phyloP scores from a whole-genome alignment of 2,113 vertebrate genomes.

The Colinus virginianus region DNA sequence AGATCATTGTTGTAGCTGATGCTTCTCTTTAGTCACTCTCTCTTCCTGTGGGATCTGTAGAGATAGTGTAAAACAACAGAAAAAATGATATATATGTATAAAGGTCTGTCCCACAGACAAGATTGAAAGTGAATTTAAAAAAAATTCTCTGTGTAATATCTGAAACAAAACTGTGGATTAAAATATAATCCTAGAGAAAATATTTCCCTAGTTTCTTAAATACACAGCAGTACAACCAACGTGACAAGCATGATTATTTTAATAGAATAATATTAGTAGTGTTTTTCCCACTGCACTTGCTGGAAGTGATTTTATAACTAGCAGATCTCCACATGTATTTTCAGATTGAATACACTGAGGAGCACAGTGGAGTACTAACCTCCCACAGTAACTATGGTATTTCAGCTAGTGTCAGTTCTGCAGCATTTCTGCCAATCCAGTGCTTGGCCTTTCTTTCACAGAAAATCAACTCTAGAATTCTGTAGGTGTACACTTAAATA shows the following conservation, averaged over 20 bases:
- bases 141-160: not conserved
- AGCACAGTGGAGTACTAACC: not conserved
- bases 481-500: not conserved
- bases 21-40: slow-evolving; percentile 24
- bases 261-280: not conserved
- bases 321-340: not conserved
- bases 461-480: not conserved
- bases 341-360: not conserved
- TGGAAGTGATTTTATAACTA: not conserved
- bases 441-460: not conserved
- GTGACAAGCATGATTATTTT: not conserved
- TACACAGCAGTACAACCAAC: not conserved
- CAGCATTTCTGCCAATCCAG: not conserved
- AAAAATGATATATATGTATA: not conserved
- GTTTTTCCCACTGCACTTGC: not conserved
- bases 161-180: not conserved
- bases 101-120: not conserved
- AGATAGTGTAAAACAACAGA: not conserved
- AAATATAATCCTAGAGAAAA: slow-evolving; percentile 1
- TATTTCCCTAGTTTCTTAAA: not conserved
- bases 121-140: not conserved
- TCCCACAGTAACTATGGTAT: not conserved
- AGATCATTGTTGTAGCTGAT: not conserved
- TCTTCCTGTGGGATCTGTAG: slow-evolving; percentile 24
- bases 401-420: not conserved